Percentiles rank a stretch among this genome's conserved stretches.
Conservation (phyloP, 2,888 invertebrate genomes). For the Allacma fusca region DNA sequence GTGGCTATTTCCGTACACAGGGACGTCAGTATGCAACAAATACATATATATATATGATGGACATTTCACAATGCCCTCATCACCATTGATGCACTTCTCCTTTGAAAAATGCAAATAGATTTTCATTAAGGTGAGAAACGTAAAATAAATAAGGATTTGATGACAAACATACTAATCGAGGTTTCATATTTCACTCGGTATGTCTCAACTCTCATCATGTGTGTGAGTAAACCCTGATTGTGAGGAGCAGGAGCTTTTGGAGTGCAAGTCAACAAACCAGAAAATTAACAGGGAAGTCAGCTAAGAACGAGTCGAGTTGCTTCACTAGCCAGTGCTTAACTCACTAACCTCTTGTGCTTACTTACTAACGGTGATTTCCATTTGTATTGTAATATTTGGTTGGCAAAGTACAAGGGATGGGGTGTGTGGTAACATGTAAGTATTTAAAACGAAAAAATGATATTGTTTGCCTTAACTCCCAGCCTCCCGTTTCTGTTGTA, state of each 20-base stretch:
- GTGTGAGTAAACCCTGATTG: neutral
- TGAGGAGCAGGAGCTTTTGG: neutral
- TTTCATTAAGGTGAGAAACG: neutral
- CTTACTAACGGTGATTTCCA: neutral
- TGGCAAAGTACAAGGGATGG: neutral
- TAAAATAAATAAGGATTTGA: neutral
- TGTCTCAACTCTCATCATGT: neutral
- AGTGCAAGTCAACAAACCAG: neutral
- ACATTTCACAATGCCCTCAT: no score
- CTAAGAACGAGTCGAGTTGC: neutral
- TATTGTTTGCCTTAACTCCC: no score
- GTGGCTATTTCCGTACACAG: no score
- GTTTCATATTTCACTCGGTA: neutral
- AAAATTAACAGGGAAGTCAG: neutral
- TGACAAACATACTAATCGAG: neutral
- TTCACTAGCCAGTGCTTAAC: neutral
- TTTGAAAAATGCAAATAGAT: neutral
- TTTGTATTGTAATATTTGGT: neutral
- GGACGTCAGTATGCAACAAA: no score
- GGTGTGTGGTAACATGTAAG: no score
- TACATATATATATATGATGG: no score
- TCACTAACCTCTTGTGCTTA: no score
- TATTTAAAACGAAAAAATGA: no score
- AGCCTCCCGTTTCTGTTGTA: no score
- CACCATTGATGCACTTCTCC: neutral